Percentiles rank a stretch among this genome's conserved stretches.
Conservation (phyloP, 2,113 vertebrate species). For the Podocnemis expansa region DNA sequence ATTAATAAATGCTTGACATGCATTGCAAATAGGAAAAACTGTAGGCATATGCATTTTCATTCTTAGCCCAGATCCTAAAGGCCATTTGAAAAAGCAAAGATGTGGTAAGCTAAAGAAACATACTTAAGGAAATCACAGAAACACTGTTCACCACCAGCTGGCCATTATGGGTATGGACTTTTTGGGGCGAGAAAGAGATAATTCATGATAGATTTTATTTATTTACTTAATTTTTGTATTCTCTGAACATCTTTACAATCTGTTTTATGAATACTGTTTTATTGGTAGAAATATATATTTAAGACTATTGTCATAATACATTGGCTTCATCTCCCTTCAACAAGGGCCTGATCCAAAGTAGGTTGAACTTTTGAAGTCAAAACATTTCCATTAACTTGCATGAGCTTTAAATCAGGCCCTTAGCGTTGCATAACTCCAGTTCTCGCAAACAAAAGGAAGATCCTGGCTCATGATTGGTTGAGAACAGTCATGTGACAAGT, state of each 20-base stretch:
- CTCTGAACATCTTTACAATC: neutral
- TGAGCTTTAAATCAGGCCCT: neutral
- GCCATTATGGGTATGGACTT: neutral
- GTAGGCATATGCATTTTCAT: neutral
- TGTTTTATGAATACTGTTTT: neutral
- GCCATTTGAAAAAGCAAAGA: neutral
- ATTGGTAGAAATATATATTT: neutral
- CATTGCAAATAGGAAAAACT: accelerated
- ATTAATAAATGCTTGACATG: accelerated
- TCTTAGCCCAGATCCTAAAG: neutral
- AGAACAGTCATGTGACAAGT: neutral
- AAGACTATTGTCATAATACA: neutral
- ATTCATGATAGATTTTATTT: neutral
- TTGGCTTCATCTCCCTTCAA: neutral
- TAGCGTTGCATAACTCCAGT: neutral
- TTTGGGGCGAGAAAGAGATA: neutral
- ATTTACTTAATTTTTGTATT: neutral
- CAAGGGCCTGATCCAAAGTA: neutral
- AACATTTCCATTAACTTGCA: neutral
- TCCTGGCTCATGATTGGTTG: neutral
- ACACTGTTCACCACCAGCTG: no score
- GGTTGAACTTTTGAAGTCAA: neutral
- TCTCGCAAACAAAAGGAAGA: neutral
- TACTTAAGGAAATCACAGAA: neutral
- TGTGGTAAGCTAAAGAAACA: neutral